These are phyloP conservation scores for Aphis gossypii DNA, from an alignment of 1,140 invertebrate genomes.

Conservation along the genomic window DNA sequence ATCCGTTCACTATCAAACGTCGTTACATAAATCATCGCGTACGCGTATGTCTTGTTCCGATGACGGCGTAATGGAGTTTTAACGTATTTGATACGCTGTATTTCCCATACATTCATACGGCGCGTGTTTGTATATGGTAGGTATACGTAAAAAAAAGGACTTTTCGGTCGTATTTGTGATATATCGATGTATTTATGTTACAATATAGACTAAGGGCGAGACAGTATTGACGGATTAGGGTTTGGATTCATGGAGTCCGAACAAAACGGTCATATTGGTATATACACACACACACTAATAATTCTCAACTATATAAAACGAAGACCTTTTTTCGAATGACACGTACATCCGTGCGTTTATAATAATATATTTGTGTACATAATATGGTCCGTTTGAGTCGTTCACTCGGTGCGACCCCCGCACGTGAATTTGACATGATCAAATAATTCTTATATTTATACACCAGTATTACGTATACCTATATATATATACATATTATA, in stretches of 20 bases:
- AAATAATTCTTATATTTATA: background rate
- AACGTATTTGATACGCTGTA: background rate
- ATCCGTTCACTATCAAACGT: background rate
- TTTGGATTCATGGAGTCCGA: background rate
- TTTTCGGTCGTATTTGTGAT: background rate
- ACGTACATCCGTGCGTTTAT: background rate
- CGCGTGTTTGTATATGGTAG: background rate
- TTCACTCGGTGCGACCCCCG: background rate
- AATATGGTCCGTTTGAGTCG: background rate
- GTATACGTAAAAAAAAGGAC: background rate
- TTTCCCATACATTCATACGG: background rate
- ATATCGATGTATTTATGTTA: background rate
- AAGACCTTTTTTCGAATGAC: slow-evolving; percentile 2
- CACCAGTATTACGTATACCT: background rate
- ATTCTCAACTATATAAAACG: background rate
- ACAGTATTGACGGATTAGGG: slow-evolving; percentile 38
- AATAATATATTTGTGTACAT: background rate
- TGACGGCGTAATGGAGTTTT: background rate
- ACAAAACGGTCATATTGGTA: background rate
- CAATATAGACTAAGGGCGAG: background rate
- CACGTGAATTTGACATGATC: background rate
- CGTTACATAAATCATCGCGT: background rate
- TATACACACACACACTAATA: background rate
- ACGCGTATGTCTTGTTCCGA: background rate
- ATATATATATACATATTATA: background rate